A percentile compares a stretch with the other conserved stretches of the same genome.
Conservation (phyloP, 2,888 invertebrate genomes). For the Aspidiotus rigidus region DNA sequence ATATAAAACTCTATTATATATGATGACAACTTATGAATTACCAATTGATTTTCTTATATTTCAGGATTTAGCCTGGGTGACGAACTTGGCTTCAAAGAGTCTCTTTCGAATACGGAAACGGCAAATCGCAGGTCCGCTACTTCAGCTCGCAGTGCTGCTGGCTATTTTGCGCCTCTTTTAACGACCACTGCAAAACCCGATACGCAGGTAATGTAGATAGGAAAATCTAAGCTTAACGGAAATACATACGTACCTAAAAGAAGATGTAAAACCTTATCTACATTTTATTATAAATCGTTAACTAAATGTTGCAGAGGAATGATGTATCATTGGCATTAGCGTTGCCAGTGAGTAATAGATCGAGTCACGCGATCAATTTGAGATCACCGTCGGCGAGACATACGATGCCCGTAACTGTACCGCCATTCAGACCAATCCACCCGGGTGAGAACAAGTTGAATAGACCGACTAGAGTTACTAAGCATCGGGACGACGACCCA, state of each 20-base stretch:
- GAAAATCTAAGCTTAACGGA: neutral
- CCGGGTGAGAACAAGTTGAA: slow-evolving; percentile 51
- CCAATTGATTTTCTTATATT: slow-evolving; percentile 40
- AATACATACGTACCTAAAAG: neutral
- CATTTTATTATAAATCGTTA: neutral
- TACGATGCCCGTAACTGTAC: slow-evolving; percentile 48
- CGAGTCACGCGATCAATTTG: slow-evolving; percentile 30
- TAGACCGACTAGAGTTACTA: slow-evolving; percentile 32
- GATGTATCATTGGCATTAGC: neutral
- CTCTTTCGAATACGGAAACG: slow-evolving; percentile 65
- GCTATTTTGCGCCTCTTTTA: slow-evolving; percentile 29
- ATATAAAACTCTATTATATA: neutral
- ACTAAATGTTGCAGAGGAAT: neutral
- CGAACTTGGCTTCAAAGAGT: slow-evolving; percentile 74
- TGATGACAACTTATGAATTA: neutral
- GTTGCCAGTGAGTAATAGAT: slow-evolving; percentile 19
- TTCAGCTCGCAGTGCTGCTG: slow-evolving; percentile 33
- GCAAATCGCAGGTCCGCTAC: slow-evolving; percentile 57
- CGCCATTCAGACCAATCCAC: slow-evolving; percentile 70
- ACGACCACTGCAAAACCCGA: slow-evolving; percentile 26
- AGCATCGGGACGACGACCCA: slow-evolving; percentile 34
- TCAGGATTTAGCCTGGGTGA: slow-evolving; percentile 78
- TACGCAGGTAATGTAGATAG: neutral
- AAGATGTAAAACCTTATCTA: neutral
- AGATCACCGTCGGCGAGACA: slow-evolving; percentile 42